Conservation (phyloP, 37 sponge, comb jelly and placozoan genomes). For the Mnemiopsis leidyi region DNA sequence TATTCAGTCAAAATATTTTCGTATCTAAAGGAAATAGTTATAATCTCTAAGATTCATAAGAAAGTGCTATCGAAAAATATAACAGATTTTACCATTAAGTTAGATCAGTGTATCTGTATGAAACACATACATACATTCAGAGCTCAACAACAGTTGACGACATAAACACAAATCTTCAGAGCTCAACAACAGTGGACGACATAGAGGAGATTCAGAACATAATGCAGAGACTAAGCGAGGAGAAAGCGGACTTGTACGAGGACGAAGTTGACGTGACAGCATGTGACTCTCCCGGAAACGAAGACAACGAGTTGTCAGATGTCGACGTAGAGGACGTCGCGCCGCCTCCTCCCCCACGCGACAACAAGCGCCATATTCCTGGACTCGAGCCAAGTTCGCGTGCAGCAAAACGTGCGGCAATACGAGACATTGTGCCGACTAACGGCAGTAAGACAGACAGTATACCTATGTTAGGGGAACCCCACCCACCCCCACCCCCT, state of each 20-base stretch:
- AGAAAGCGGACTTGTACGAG: constrained; percentile 38
- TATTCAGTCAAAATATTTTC: no score
- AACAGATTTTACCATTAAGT: no score
- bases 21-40: no score
- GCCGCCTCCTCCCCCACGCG: constrained; percentile 17
- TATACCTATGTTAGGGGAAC: neutral
- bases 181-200: constrained; percentile 11
- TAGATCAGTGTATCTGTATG: no score
- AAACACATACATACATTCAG: no score
- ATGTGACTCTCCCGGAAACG: neutral
- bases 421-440: neutral
- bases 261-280: constrained; percentile 29
- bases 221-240: constrained; percentile 28
- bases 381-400: neutral
- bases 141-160: no score
- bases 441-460: neutral
- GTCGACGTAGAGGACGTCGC: constrained; percentile 32
- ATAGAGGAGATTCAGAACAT: constrained; percentile 20
- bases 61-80: neutral
- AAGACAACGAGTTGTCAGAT: neutral
- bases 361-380: neutral
- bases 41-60: neutral
- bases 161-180: neutral
- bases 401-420: neutral
- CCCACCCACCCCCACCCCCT: constrained; percentile 36